phyloP scores from a whole-genome alignment of 1,140 invertebrate species.

The Sweltsa coloradensis region DNA sequence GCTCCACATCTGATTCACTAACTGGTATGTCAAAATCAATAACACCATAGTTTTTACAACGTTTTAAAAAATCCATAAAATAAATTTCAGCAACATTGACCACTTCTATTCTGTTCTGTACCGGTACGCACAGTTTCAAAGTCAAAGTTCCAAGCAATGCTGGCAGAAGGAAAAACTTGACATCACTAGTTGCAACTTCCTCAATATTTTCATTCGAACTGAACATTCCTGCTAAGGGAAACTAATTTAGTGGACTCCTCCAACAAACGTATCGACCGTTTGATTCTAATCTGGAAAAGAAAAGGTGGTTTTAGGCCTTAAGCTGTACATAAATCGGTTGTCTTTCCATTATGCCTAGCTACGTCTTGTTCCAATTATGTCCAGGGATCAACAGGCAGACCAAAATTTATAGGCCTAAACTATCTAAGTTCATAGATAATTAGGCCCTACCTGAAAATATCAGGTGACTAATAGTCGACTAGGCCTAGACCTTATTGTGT shows the following conservation, averaged over 20 bases:
- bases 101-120: slow-evolving; percentile 47
- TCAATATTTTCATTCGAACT: slow-evolving; percentile 78
- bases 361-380: too few relatives aligned
- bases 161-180: slow-evolving; percentile 75
- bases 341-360: too few relatives aligned
- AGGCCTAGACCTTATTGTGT: too few relatives aligned
- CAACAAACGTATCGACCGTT: slow-evolving; percentile 52
- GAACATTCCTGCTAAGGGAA: slow-evolving; percentile 66
- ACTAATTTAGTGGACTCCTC: slow-evolving; percentile 68
- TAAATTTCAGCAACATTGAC: slow-evolving; percentile 67
- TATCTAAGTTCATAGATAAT: too few relatives aligned
- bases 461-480: too few relatives aligned
- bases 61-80: slow-evolving; percentile 70
- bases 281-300: slow-evolving; percentile 46
- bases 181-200: slow-evolving; percentile 70
- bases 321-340: too few relatives aligned
- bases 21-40: slow-evolving; percentile 43
- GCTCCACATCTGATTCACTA: slow-evolving; percentile 17
- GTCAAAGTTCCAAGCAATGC: slow-evolving; percentile 65
- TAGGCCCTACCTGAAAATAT: too few relatives aligned
- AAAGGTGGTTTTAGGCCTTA: too few relatives aligned
- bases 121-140: slow-evolving; percentile 43
- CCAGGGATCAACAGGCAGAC: too few relatives aligned
- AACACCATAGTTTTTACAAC: slow-evolving; percentile 65
- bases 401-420: too few relatives aligned